Evolutionary conservation across 2,888 invertebrate genomes (phyloP), one percentile per base, ranked within the genome.

Genomic region (Ophion slaviceki): DNA sequence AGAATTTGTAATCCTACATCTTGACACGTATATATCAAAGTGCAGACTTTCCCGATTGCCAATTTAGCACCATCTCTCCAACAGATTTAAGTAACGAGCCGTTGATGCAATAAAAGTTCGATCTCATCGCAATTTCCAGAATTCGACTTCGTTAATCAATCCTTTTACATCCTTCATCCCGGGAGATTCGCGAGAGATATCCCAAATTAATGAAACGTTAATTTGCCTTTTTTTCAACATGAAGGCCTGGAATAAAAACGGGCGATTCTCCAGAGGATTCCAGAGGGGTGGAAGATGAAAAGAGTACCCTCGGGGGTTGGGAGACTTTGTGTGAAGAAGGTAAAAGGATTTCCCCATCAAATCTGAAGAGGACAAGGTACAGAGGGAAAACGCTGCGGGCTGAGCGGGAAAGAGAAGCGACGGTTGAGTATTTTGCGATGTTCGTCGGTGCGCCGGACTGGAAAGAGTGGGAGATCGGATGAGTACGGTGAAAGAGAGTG

Each of bases 401-500:
- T 53, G 61, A 67, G 57, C 32, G 66, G 53, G 47, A 70, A 68
- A 77, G 77, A 45, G 17, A 82, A 67, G 64, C 24, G 82, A 62
- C 67, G 61, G 28, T 53, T 79, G 76, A 70, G 76, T 75, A 75
- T 80, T 80, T 78, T 78, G 61, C 82, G 72, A 86, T 83, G 67
- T 83, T 78, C 47, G 85, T 61, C 68, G 57, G 57, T 80, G 79
- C 64, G 71, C 40, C 82, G 82, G 87, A 80, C 85, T 86, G 71
- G 80, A 89, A 87, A 82, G 77, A 71, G 75, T 40, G 36, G 47
- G 72, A n/a, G 70, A 61, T 20, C 71, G 77, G 64, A 32, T 74
- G 24, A 68, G 62, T 11, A 85, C 77, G 82, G 71, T 57, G 66
- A 59, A 85, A 89, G 90, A 53, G 53, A 86, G 87, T 86, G 89